These are phyloP conservation scores for Ageneiosus marmoratus DNA, from an alignment of 2,113 vertebrate genomes.

Conservation along the genomic window DNA sequence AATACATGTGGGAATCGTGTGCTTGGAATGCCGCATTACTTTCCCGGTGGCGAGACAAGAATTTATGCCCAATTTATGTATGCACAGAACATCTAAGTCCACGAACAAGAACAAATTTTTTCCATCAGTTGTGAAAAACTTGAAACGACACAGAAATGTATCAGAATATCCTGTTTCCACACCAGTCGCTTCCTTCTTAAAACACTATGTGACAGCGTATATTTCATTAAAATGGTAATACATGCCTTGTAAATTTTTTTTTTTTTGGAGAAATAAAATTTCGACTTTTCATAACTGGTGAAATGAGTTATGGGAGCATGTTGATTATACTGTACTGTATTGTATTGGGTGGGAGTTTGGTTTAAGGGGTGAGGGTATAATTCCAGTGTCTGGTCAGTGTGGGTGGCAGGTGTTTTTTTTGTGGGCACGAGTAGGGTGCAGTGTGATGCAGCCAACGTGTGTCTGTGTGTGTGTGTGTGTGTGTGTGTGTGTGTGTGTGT, in stretches of 20 bases:
- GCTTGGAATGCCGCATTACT: neutral
- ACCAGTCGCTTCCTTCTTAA: constrained; percentile 21
- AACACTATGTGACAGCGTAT: constrained; percentile 12
- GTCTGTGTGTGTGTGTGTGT: neutral
- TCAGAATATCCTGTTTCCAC: constrained; percentile 19
- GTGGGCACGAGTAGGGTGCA: constrained; percentile 49
- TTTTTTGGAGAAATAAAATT: neutral
- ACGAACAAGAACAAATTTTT: neutral
- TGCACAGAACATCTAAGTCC: neutral
- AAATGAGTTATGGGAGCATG: neutral
- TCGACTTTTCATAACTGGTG: neutral
- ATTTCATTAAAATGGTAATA: constrained; percentile 17
- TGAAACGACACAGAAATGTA: constrained; percentile 8
- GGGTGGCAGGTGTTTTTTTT: constrained; percentile 63
- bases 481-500: constrained; percentile 8
- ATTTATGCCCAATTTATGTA: neutral
- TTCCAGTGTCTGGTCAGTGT: constrained; percentile 60
- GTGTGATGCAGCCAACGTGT: constrained; percentile 32
- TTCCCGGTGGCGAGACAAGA: neutral
- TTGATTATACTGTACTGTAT: constrained; percentile 1
- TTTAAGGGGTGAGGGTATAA: neutral
- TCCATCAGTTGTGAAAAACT: constrained; percentile 14
- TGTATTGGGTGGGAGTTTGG: constrained; percentile 26
- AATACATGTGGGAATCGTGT: neutral
- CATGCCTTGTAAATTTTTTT: neutral